A percentile compares a stretch with the other conserved stretches of the same genome.
These are phyloP conservation scores for Amiota mariae DNA, from an alignment of 2,888 invertebrate genomes.

Conservation along the genomic window DNA sequence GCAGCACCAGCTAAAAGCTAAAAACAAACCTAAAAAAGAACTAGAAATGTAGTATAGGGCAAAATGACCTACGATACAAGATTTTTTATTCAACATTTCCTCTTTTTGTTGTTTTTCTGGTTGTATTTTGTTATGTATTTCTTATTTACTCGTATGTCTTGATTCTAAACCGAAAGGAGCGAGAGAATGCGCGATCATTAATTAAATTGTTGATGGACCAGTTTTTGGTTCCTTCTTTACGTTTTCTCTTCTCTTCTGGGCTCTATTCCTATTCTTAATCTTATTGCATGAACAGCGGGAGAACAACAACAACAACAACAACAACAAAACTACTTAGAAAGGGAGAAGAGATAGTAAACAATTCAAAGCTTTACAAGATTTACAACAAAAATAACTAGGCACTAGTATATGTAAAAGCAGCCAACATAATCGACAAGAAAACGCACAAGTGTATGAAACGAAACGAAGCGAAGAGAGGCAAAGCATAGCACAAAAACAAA, in stretches of 20 bases:
- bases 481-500: slow-evolving; percentile 28
- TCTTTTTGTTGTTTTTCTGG: slow-evolving; percentile 3
- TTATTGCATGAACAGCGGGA: slow-evolving; percentile 1
- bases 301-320: slow-evolving; percentile 31
- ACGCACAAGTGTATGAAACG: slow-evolving; percentile 17
- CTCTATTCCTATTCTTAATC: neutral
- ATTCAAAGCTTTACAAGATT: neutral
- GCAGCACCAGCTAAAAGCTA: neutral
- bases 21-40: neutral
- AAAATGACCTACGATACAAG: slow-evolving; percentile 52
- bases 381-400: too few relatives aligned
- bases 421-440: neutral
- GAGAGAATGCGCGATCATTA: slow-evolving; percentile 53
- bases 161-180: neutral
- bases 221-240: slow-evolving; percentile 46
- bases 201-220: slow-evolving; percentile 67
- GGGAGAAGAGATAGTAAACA: neutral
- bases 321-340: slow-evolving; percentile 38
- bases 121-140: neutral
- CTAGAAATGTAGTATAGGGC: slow-evolving; percentile 28
- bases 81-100: slow-evolving; percentile 46
- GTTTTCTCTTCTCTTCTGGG: slow-evolving; percentile 22
- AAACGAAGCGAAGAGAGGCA: slow-evolving; percentile 44
- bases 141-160: neutral
- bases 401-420: too few relatives aligned